Base-by-base conservation (phyloP, 1,140 invertebrate genomes). In the Eulimnadia texana region DNA sequence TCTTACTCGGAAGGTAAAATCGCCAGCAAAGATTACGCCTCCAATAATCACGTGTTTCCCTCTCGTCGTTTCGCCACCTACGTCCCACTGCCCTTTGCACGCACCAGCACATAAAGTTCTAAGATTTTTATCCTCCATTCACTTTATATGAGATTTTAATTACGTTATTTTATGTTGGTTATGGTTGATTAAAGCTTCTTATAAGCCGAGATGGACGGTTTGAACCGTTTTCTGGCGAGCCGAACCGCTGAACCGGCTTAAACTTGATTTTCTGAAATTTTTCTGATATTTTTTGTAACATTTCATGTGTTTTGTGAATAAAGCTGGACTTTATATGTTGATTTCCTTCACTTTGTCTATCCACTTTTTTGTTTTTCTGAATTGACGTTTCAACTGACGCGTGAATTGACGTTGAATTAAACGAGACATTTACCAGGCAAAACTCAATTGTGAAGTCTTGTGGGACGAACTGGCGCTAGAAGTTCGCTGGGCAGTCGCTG, bases 391-490 rank as follows among this genome's bases (percentile, higher is more conserved):
- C 52, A 13, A 1, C 20, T n/a, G 3, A 24, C 9, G 2, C 13
- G 20, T 11, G 50, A 27, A 16, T 52, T 47, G 20, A 28, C n/a
- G 25, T 52, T 59, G 23, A n/a, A 42, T 42, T 6, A 16, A 42
- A 42, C 33, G 6, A 42, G 6, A 9, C 33, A 42, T 69, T 67
- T 74, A 83, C 60, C 80, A 94, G 90, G 92, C 88, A n/a, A 93
- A 93, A 76, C 78, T 94, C 65, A 94, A 94, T 77, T 94, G 91
- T 72, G 90, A 94, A 78, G 87, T 93, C 60, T 77, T 95, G 53
- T 80, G 84, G 67, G 88, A 93, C 68, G 82, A 84, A 66, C 72
- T 88, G 70, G 88, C 88, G 42, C 89, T 90, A 69, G 90, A 95
- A 74, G 85, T 92, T 2, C 78, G 91, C 65, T 95, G 90, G 91